Evolutionary conservation across 2,113 vertebrate species (phyloP), one percentile per base, ranked within the genome.

Genomic region (Alosa alosa): DNA sequence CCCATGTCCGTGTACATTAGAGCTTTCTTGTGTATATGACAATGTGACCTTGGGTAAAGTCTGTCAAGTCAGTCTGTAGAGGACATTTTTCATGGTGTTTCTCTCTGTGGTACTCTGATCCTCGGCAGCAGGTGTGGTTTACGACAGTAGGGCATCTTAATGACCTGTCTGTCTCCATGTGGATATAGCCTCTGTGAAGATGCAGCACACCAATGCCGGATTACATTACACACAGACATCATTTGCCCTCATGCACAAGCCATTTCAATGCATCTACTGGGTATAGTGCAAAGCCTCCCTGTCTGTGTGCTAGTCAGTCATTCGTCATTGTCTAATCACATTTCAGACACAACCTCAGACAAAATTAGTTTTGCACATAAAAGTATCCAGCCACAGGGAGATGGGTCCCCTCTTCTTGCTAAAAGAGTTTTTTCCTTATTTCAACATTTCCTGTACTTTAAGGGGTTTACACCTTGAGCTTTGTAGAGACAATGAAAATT

Each of bases 171-270:
- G 45, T n/a, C 44, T 68, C 20, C 10, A 75, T 75, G 68, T 13
- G 41, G 41, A 82, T 68, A 7, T 83, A 78, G 46, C 68, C 36
- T 46, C 20, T 47, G 85, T 82, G 2, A 68, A 68, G 64, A 68
- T 11, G 64, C 64, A 10, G n/a, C 64, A 68, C 20, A 6, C 18
- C 55, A 22, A 15, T 17, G 50, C 50, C 13, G 17, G 50, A 52
- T 52, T 25, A 31, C 64, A 31, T 72, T 72, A 72, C 25, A 31
- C 7, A 25, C 64, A 36, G 25, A 36, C 72, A 78, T 78, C 31
- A 15, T 13, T 41, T 36, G 72, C 25, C 11, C 31, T 31, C 25
- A 13, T 78, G 31, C 72, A 78, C 4, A 0, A 17, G 72, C 10
- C 13, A 78, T 15, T 36, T 78, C 1, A 10, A 39, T 17, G 72